A percentile compares a stretch with the other conserved stretches of the same genome.
Evolutionary conservation across 2,888 invertebrate species (phyloP).

Genomic region (Chymomyza amoena): DNA sequence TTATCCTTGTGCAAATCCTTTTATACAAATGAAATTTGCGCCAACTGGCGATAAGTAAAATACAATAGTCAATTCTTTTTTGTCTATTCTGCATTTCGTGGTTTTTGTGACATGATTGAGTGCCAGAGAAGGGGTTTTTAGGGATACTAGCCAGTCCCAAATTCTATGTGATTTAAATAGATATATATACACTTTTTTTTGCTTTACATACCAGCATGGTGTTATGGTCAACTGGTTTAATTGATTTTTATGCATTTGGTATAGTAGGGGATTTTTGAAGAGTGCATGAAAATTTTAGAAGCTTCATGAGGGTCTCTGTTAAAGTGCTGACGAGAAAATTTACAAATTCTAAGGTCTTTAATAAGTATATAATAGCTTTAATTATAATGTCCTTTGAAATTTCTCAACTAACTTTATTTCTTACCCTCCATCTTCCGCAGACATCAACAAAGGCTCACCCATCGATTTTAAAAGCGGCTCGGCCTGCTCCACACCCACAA

Average conservation of each 20-base stretch:
- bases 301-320: no score
- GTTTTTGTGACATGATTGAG: background rate
- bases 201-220: background rate
- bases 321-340: no score
- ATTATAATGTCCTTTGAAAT: background rate
- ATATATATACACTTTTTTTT: background rate
- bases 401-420: background rate
- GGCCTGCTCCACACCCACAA: constrained; percentile 92
- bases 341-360: no score
- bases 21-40: constrained; percentile 74
- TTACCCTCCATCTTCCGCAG: constrained; percentile 80
- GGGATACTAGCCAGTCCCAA: background rate
- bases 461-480: constrained; percentile 92
- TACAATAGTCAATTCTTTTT: constrained; percentile 43
- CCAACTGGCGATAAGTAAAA: constrained; percentile 71
- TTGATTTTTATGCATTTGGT: constrained; percentile 35
- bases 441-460: constrained; percentile 92
- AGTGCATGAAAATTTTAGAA: no score
- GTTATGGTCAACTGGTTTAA: constrained; percentile 38
- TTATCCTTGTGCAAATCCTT: constrained; percentile 76
- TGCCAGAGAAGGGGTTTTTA: background rate
- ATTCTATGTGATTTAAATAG: constrained; percentile 57
- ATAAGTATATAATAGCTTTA: background rate
- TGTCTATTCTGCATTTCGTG: constrained; percentile 3
- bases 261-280: no score